These are phyloP conservation scores for Bubo blakistoni DNA, from an alignment of 2,113 vertebrate genomes.

Conservation along the genomic window DNA sequence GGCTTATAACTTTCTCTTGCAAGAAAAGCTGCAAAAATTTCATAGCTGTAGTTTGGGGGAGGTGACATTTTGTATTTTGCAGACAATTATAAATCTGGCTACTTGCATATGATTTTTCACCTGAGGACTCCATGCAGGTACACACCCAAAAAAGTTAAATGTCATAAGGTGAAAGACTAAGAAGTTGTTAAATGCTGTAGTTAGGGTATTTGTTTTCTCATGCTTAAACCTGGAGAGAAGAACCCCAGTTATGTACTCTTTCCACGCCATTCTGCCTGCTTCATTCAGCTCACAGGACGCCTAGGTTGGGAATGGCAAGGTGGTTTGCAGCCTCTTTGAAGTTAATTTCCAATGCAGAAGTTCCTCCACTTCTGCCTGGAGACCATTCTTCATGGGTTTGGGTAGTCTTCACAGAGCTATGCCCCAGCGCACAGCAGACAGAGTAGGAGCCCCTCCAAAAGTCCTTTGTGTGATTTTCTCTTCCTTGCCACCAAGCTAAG, in stretches of 20 bases:
- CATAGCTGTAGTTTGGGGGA: not conserved
- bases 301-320: not conserved
- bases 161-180: not conserved
- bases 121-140: not conserved
- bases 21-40: not conserved
- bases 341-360: not conserved
- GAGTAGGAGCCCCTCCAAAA: not conserved
- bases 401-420: not conserved
- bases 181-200: not conserved
- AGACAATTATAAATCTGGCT: not conserved
- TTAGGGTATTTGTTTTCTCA: not conserved
- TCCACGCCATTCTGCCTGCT: not conserved
- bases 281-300: rapidly evolving
- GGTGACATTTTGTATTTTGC: not conserved
- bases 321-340: not conserved
- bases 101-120: not conserved
- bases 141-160: not conserved
- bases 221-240: not conserved
- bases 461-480: not conserved
- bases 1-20: not conserved
- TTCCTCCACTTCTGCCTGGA: not conserved
- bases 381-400: not conserved
- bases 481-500: not conserved
- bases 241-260: not conserved
- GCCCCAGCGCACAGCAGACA: too few species aligned